Conservation (phyloP, 2,888 invertebrate genomes). For the Cryptocephalus moraei region DNA sequence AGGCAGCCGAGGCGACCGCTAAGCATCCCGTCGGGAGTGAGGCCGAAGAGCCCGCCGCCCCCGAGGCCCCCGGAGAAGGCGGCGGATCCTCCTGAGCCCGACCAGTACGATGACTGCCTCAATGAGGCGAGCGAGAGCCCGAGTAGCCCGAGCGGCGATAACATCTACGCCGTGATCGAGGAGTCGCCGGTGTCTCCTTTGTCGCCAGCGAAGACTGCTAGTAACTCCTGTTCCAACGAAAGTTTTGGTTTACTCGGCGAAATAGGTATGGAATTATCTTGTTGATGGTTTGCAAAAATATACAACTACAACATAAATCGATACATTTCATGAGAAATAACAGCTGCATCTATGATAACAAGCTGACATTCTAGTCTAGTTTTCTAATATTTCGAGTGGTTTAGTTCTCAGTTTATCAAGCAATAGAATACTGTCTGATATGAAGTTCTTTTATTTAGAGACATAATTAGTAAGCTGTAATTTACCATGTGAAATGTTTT, state of each 20-base stretch:
- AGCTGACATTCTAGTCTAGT: too few relatives aligned
- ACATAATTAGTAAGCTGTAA: too few relatives aligned
- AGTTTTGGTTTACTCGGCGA: constrained; percentile 74
- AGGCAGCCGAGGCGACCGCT: constrained; percentile 65
- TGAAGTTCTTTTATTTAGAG: too few relatives aligned
- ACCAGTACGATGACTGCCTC: constrained; percentile 70
- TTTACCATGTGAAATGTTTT: too few relatives aligned
- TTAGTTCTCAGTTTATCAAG: too few relatives aligned
- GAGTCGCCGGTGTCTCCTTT: constrained; percentile 48
- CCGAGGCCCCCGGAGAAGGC: constrained; percentile 51
- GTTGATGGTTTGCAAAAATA: too few relatives aligned
- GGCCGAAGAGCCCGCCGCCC: constrained; percentile 70
- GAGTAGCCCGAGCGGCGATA: constrained; percentile 50
- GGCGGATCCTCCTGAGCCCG: constrained; percentile 19
- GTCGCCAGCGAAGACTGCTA: constrained; percentile 27
- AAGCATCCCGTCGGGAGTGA: constrained; percentile 54
- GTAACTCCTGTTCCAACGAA: constrained; percentile 48
- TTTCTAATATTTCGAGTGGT: too few relatives aligned
- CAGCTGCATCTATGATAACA: too few relatives aligned
- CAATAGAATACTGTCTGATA: too few relatives aligned
- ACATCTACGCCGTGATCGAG: constrained; percentile 81
- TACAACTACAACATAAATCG: too few relatives aligned
- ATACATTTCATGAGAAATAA: too few relatives aligned
- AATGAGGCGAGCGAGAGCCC: constrained; percentile 53
- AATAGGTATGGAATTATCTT: constrained; percentile 39